Base-by-base conservation (phyloP, 2,113 vertebrate genomes). In the Etheostoma spectabile region DNA sequence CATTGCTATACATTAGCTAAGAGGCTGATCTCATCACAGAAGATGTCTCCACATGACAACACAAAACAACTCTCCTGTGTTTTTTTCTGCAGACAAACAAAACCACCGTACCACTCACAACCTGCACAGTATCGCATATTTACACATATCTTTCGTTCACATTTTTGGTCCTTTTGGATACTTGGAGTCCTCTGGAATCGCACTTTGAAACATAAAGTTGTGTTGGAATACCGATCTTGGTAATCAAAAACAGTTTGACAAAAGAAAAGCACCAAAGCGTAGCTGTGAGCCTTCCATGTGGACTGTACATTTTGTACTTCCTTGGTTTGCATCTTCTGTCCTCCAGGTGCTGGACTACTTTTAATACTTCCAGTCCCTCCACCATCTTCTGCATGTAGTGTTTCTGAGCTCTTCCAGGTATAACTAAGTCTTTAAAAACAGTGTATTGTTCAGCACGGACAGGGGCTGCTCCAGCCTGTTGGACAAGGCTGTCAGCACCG, bases 401-500 rank as follows among this genome's bases (percentile, higher is more conserved):
- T 19, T 33, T 19, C 27, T 38, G 6, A 33, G 64, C 16, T 38
- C 24, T 2, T 74, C 19, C 38, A 1, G 38, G 13, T n/a, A n/a
- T 4, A 45, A 30, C 8, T 10, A 19, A 55, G 14, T 8, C 1
- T 53, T n/a, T 4, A 55, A 66, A 49, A 45, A 19, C 51, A 21
- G 33, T n/a, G 7, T 66, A 27, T 45, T 35, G 74, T 14, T 88
- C 70, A 89, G 83, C 14, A 87, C 74, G 93, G 73, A 94, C 77
- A 0, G n/a, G n/a, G 96, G 95, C 0, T 96, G 96, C 88, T 99
- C 98, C 91, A 99, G 93, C 57, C 96, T 96, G 92, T 97, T 96
- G 62, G 97, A 99, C 80, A 99, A 82, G 15, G 97, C 97, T 0
- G 96, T 98, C 76, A 99, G 94, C 62, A 99, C 97, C 88, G 97